phyloP scores from a whole-genome alignment of 1,140 invertebrate genomes.

The Ditylenchus dipsaci region DNA sequence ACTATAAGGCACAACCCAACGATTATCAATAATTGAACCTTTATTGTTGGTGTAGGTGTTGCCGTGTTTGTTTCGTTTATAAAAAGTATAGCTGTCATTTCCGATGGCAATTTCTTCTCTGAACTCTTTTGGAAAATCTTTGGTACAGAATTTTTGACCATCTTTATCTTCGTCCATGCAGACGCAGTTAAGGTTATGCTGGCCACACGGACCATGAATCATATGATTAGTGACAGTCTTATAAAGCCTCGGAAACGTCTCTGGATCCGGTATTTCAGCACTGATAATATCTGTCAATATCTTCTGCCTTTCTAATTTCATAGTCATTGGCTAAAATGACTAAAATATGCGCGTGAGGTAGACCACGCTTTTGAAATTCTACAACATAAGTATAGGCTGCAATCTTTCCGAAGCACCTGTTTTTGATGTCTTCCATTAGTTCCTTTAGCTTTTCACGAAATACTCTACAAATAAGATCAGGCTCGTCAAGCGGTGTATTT shows the following conservation, averaged over 20 bases:
- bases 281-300: slow-evolving; percentile 62
- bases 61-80: no score
- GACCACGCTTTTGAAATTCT: slow-evolving; percentile 46
- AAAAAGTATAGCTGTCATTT: slow-evolving; percentile 13
- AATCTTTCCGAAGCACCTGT: no score
- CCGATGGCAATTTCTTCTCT: slow-evolving; percentile 5
- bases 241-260: slow-evolving; percentile 59
- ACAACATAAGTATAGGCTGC: no score
- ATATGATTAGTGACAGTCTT: slow-evolving; percentile 58
- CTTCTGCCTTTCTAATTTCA: slow-evolving; percentile 51
- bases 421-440: no score
- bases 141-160: slow-evolving; percentile 35
- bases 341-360: slow-evolving; percentile 64
- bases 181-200: slow-evolving; percentile 24
- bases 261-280: slow-evolving; percentile 63
- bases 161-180: slow-evolving; percentile 42
- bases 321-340: slow-evolving; percentile 44
- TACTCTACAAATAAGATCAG: no score
- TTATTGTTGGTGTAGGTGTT: no score
- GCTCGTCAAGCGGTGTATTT: no score
- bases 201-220: slow-evolving; percentile 57
- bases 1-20: no score
- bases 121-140: slow-evolving; percentile 32
- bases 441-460: no score
- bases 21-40: no score